Percentiles rank a stretch among this genome's conserved stretches.
These are phyloP conservation scores for Brachionus asplanchnoidis DNA, from an alignment of 1,140 invertebrate species.

Conservation along the genomic window DNA sequence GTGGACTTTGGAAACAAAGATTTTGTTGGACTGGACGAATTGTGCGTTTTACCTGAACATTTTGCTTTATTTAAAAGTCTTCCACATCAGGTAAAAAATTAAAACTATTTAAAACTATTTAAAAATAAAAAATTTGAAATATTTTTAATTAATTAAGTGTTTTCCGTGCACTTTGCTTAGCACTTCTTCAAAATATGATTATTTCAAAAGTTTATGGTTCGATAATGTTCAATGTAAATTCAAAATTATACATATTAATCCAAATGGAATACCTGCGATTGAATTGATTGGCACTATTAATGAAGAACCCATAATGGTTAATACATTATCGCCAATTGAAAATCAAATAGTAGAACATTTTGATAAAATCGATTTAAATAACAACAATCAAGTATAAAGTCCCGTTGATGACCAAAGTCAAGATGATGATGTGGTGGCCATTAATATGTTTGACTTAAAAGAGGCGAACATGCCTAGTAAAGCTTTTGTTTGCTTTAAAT, in stretches of 20 bases:
- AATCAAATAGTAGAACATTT: background rate
- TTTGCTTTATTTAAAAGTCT: constrained; percentile 1
- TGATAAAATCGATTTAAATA: background rate
- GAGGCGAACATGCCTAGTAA: background rate
- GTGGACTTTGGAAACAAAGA: constrained; percentile 22
- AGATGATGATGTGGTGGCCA: background rate
- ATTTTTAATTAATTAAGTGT: background rate
- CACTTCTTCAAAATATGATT: background rate
- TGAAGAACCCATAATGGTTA: background rate
- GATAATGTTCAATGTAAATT: background rate
- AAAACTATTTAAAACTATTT: too few relatives aligned
- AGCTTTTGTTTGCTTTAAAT: background rate
- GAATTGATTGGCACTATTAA: background rate
- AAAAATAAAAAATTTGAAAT: background rate
- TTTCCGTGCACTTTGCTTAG: background rate
- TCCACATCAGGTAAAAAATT: background rate
- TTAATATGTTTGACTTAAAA: too few relatives aligned
- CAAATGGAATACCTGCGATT: background rate
- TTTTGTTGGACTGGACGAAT: background rate
- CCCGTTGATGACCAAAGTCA: background rate
- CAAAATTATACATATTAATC: background rate
- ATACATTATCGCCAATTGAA: background rate
- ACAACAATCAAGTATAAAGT: background rate
- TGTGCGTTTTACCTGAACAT: background rate
- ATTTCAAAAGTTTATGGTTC: background rate